Base-by-base conservation (phyloP, 2,888 invertebrate genomes). In the Doris montereyensis region DNA sequence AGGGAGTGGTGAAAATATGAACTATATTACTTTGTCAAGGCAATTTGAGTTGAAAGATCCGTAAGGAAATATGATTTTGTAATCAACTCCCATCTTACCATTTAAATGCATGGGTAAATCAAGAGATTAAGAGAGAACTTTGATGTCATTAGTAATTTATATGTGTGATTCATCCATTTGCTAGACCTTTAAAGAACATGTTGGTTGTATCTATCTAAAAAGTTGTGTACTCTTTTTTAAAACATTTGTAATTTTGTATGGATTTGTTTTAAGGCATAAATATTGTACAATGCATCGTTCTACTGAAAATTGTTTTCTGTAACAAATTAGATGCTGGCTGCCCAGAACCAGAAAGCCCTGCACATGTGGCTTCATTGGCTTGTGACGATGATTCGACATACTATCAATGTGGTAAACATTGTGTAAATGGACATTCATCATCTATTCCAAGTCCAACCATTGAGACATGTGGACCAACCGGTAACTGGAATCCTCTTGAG, bases 401-500 rank as follows among this genome's bases (percentile, higher is more conserved):
- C 78, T 65, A 68, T n/a, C 81, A 81, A 70, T 81, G 81, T 76
- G 67, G 73, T 17, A 28, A 72, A 26, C 78, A 32, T 21, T 88
- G 88, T 78, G 26, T 65, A 4, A 57, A 13, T 17, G 65, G 67
- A 28, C 74, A 68, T 57, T 52, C 75, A 26, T 74, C 75, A 2
- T 77, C 78, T 5, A 73, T 78, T 5, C 94, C 95, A 76, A 96
- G 97, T 26, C 98, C 98, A 0, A 95, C 96, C 84, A 97, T 98
- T 93, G 98, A 97, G 91, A 97, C 98, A 0, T 99, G 99, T 89
- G 98, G 97, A 8, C 97, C 96, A 67, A 97, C 98, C 94, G 99
- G 98, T 58, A 97, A 97, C 92, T 99, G 98, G 98, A 84, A 88
- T 57, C 84, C 85, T 21, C 74, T 74, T 13, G 68, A 68, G 21